phyloP scores from a whole-genome alignment of 2,888 invertebrate species.

The Baronia brevicornis region DNA sequence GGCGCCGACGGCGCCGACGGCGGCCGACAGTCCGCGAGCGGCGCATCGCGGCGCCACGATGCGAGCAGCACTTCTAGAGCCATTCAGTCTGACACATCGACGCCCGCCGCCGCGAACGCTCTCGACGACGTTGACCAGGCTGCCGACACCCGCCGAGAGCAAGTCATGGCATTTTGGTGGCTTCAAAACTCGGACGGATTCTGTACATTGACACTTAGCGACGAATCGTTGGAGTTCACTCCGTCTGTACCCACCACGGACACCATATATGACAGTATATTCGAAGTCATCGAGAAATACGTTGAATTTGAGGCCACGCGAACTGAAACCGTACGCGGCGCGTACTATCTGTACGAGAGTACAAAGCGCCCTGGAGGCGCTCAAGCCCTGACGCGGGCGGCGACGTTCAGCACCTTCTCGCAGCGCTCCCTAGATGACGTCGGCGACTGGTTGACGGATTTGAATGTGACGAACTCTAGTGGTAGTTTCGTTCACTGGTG shows the following conservation, averaged over 20 bases:
- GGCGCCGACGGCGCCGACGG: slow-evolving; percentile 16
- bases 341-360: slow-evolving; percentile 32
- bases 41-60: slow-evolving; percentile 5
- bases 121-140: neutral
- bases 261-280: slow-evolving; percentile 20
- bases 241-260: slow-evolving; percentile 2
- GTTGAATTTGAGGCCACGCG: slow-evolving; percentile 15
- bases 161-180: slow-evolving; percentile 2
- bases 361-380: slow-evolving; percentile 7
- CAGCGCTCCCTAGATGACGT: slow-evolving; percentile 24
- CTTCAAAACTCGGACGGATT: slow-evolving; percentile 6
- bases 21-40: slow-evolving; percentile 19
- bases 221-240: slow-evolving; percentile 8
- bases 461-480: slow-evolving; percentile 25
- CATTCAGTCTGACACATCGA: too few relatives aligned
- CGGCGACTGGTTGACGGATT: slow-evolving; percentile 27
- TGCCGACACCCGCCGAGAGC: too few relatives aligned
- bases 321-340: slow-evolving; percentile 19
- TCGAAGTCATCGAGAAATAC: slow-evolving; percentile 19
- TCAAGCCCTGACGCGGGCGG: slow-evolving; percentile 28
- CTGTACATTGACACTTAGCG: slow-evolving; percentile 21
- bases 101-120: too few relatives aligned
- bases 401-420: slow-evolving; percentile 26
- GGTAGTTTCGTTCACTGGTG: slow-evolving; percentile 19
- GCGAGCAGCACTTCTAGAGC: too few relatives aligned